Evolutionary conservation across 2,888 invertebrate species (phyloP).

Genomic region (Ferdinandea cuprea): DNA sequence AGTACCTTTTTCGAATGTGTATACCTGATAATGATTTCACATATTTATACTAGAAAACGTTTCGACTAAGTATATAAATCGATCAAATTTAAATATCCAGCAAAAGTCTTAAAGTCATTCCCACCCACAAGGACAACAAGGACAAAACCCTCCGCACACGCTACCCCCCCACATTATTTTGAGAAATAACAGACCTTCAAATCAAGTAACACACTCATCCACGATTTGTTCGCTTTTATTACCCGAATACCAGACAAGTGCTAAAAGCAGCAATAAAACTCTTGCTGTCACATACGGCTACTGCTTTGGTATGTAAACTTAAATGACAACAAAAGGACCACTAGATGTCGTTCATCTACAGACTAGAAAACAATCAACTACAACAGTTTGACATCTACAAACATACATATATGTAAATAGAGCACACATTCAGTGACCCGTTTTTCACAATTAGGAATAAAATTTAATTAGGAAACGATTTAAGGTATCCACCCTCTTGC

Average conservation of each 20-base stretch:
- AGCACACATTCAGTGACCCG: neutral
- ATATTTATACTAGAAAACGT: too few species aligned
- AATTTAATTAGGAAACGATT: slow-evolving; percentile 46
- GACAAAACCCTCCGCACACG: neutral
- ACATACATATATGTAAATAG: neutral
- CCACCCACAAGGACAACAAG: neutral
- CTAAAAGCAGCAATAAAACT: slow-evolving; percentile 39
- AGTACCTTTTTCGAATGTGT: too few species aligned
- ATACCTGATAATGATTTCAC: too few species aligned
- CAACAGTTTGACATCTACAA: neutral
- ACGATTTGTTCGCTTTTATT: slow-evolving; percentile 25
- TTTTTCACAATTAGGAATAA: slow-evolving; percentile 24
- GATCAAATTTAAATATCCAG: too few species aligned
- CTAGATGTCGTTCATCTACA: slow-evolving; percentile 41
- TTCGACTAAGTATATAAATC: too few species aligned
- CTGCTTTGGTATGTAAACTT: slow-evolving; percentile 22
- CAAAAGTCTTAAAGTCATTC: neutral
- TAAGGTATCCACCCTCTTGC: slow-evolving; percentile 12
- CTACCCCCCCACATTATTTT: neutral
- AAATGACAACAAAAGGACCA: slow-evolving; percentile 33
- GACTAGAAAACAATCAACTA: slow-evolving; percentile 34
- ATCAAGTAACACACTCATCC: neutral
- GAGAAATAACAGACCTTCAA: slow-evolving; percentile 14
- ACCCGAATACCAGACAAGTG: slow-evolving; percentile 17
- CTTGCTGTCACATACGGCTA: slow-evolving; percentile 40